Percentiles rank a stretch among this genome's conserved stretches.
Conservation (phyloP, 2,113 vertebrate species). For the Syngnathoides biaculeatus region DNA sequence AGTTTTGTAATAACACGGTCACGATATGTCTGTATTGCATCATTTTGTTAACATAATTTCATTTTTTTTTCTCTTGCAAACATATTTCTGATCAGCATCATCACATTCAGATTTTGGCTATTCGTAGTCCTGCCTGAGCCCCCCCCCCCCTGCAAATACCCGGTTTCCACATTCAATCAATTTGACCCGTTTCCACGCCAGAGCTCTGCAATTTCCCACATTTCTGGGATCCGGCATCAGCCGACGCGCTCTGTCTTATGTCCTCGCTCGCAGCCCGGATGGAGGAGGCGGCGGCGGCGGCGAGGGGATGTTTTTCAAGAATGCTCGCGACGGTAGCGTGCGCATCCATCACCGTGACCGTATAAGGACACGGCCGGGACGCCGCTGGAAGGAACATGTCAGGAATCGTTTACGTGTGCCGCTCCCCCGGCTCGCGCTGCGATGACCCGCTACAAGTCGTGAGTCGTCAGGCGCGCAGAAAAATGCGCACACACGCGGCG, state of each 20-base stretch:
- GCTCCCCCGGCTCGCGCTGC: background rate
- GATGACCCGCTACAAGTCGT: background rate
- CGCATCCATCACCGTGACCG: conserved; percentile 66
- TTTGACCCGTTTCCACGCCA: background rate
- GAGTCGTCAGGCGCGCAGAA: too few relatives aligned
- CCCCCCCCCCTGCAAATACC: too few relatives aligned
- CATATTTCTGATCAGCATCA: too few relatives aligned
- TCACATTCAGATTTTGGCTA: too few relatives aligned
- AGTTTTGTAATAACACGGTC: too few relatives aligned
- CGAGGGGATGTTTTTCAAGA: conserved; percentile 54
- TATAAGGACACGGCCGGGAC: conserved; percentile 62
- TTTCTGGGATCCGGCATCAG: conserved; percentile 10
- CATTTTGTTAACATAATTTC: too few relatives aligned
- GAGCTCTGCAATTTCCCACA: background rate
- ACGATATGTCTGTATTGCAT: too few relatives aligned
- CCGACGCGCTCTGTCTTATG: conserved; percentile 51
- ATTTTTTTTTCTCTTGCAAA: too few relatives aligned
- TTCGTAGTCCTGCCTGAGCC: too few relatives aligned
- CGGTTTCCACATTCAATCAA: background rate
- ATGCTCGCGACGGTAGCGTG: conserved; percentile 57
- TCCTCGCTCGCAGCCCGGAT: conserved; percentile 28
- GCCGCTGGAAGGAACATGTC: conserved; percentile 37
- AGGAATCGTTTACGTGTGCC: conserved; percentile 34
- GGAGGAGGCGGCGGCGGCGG: conserved; percentile 13
- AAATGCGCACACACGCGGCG: background rate